Percentiles rank a stretch among this genome's conserved stretches.
Evolutionary conservation across 2,113 vertebrate genomes (phyloP).

Genomic region (Semnornis frantzii): DNA sequence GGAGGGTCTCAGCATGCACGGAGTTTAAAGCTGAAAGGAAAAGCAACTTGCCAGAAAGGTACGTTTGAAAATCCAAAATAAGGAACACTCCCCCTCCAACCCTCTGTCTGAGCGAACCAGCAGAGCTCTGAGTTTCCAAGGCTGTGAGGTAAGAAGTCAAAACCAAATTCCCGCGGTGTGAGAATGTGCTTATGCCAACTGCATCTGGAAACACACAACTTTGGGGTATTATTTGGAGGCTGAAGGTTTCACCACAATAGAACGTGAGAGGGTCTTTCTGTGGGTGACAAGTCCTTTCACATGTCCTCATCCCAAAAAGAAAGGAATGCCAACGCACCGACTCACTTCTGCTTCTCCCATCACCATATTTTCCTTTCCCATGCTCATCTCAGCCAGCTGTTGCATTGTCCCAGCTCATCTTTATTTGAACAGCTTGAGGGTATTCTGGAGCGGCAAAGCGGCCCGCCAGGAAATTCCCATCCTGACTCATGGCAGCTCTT

Average conservation of each 20-base stretch:
- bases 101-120: not conserved
- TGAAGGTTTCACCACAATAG: slow-evolving; percentile 71
- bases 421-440: slow-evolving; percentile 73
- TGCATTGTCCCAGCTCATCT: slow-evolving; percentile 71
- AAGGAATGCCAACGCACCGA: slow-evolving; percentile 41
- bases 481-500: not conserved
- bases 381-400: slow-evolving; percentile 71
- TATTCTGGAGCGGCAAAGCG: not conserved
- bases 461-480: not conserved
- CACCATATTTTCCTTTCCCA: slow-evolving; percentile 73
- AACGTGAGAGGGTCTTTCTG: slow-evolving; percentile 72
- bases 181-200: slow-evolving; percentile 5
- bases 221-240: slow-evolving; percentile 2
- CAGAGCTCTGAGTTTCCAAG: not conserved
- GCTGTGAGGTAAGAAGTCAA: not conserved
- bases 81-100: not conserved
- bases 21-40: not conserved
- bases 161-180: slow-evolving; percentile 44
- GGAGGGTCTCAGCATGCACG: not conserved
- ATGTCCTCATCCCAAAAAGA: slow-evolving; percentile 63
- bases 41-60: not conserved
- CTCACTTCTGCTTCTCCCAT: slow-evolving; percentile 22
- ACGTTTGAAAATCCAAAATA: not conserved
- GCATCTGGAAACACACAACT: slow-evolving; percentile 4
- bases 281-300: slow-evolving; percentile 75